Conservation (phyloP, 1,140 invertebrate species). For the Sweltsa coloradensis region DNA sequence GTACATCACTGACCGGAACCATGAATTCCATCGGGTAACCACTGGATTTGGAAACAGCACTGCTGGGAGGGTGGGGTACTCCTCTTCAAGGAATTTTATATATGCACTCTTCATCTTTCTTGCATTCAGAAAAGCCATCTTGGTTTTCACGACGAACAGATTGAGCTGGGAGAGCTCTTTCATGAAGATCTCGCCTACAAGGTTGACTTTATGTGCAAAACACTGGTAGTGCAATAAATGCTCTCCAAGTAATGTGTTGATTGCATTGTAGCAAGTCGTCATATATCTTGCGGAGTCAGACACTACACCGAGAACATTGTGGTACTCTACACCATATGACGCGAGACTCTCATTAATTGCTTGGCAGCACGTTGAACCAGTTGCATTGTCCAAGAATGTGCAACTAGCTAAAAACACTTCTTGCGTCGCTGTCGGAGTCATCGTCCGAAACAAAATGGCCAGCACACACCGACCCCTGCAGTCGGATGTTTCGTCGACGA, state of each 20-base stretch:
- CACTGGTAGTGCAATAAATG: constrained; percentile 5
- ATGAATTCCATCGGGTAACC: constrained; percentile 7
- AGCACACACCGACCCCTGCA: background rate
- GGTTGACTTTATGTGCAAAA: constrained; percentile 8
- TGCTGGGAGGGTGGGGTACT: background rate
- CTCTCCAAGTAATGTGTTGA: constrained; percentile 1
- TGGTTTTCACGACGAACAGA: constrained; percentile 2
- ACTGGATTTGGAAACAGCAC: constrained; percentile 7
- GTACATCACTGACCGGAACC: constrained; percentile 4
- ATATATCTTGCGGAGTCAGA: constrained; percentile 7
- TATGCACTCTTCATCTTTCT: constrained; percentile 6
- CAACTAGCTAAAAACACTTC: background rate
- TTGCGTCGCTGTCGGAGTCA: background rate
- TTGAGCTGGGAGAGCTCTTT: constrained; percentile 3
- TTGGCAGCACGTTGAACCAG: background rate
- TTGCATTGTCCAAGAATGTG: background rate
- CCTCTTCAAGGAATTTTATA: constrained; percentile 1
- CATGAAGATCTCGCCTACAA: constrained; percentile 1
- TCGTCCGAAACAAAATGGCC: constrained; percentile 3
- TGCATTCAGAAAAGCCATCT: constrained; percentile 5
- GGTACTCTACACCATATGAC: constrained; percentile 2
- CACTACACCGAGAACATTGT: constrained; percentile 3
- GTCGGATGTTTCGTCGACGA: constrained; percentile 5
- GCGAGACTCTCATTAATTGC: background rate
- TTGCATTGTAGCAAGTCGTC: background rate